Percentiles rank a stretch among this genome's conserved stretches.
phyloP scores from a whole-genome alignment of 2,888 invertebrate species.

The Drosophila colorata region DNA sequence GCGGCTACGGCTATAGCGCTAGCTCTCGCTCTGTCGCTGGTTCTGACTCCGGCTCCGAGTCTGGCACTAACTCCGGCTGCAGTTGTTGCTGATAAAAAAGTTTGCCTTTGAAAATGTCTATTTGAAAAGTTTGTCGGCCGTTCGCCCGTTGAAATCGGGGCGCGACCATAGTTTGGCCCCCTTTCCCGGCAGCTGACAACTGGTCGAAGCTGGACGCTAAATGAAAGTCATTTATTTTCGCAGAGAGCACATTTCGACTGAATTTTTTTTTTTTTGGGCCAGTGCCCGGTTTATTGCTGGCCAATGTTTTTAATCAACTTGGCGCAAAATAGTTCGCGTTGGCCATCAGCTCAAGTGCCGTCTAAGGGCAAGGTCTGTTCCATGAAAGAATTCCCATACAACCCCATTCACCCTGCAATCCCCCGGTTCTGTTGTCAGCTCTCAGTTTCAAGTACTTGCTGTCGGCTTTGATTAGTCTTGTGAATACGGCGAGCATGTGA shows the following conservation, averaged over 20 bases:
- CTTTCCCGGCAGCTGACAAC: neutral
- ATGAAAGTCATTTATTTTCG: conserved; percentile 79
- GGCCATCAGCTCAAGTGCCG: conserved; percentile 48
- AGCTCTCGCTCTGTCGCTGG: conserved; percentile 3
- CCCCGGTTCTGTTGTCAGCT: conserved; percentile 5
- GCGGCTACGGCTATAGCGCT: conserved; percentile 37
- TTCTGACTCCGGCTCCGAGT: conserved; percentile 12
- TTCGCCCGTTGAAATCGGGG: conserved; percentile 42
- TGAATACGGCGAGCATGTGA: conserved; percentile 10
- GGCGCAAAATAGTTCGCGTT: conserved; percentile 67
- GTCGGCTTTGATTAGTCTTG: conserved; percentile 52
- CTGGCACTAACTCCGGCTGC: conserved; percentile 20
- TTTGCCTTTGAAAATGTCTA: conserved; percentile 82
- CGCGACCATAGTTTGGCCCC: conserved; percentile 65
- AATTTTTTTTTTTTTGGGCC: conserved; percentile 20
- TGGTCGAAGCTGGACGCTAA: conserved; percentile 53
- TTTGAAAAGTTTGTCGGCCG: conserved; percentile 72
- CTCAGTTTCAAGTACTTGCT: conserved; percentile 46
- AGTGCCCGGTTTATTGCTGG: conserved; percentile 61
- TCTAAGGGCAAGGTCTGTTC: conserved; percentile 56
- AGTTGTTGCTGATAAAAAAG: conserved; percentile 76
- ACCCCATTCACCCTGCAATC: neutral
- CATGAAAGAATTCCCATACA: conserved; percentile 35
- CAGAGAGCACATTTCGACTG: conserved; percentile 10
- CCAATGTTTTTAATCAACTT: conserved; percentile 77